A percentile compares a stretch with the other conserved stretches of the same genome.
phyloP scores from a whole-genome alignment of 2,113 vertebrate species.

The Malurus elegans region DNA sequence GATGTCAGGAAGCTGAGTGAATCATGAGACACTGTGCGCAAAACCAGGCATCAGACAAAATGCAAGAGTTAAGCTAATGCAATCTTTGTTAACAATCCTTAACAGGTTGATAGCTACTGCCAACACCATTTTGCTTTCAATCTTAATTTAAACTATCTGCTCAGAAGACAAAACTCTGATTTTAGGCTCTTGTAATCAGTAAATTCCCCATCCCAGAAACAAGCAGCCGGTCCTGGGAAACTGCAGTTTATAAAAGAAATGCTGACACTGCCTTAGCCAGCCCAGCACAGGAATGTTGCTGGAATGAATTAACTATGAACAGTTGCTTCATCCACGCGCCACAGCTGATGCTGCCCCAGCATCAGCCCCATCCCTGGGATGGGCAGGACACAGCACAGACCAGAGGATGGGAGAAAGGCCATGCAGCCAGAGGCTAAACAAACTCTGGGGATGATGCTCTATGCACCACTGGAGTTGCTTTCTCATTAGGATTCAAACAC shows the following conservation, averaged over 20 bases:
- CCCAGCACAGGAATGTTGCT: not conserved
- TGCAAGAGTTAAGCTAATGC: not conserved
- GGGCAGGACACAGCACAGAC: not conserved
- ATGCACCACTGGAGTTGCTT: accelerated
- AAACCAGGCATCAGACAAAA: not conserved
- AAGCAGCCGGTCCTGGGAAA: not conserved
- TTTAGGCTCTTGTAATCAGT: not conserved
- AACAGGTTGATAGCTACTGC: not conserved
- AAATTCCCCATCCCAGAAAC: not conserved
- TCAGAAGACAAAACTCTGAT: not conserved
- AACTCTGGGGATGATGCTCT: not conserved
- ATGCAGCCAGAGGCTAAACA: not conserved
- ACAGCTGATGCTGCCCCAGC: not conserved
- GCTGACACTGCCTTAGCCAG: not conserved
- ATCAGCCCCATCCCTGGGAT: not conserved
- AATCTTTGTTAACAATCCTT: not conserved
- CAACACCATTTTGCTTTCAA: not conserved
- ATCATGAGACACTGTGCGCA: not conserved
- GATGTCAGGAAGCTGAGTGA: not conserved
- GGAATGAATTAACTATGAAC: not conserved
- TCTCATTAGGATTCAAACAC: not conserved
- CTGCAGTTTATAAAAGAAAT: constrained; percentile 20
- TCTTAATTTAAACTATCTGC: not conserved
- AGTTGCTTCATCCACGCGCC: not conserved
- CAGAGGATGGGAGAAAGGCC: not conserved